These are phyloP conservation scores for Perca flavescens DNA, from an alignment of 2,113 vertebrate genomes.

Conservation along the genomic window DNA sequence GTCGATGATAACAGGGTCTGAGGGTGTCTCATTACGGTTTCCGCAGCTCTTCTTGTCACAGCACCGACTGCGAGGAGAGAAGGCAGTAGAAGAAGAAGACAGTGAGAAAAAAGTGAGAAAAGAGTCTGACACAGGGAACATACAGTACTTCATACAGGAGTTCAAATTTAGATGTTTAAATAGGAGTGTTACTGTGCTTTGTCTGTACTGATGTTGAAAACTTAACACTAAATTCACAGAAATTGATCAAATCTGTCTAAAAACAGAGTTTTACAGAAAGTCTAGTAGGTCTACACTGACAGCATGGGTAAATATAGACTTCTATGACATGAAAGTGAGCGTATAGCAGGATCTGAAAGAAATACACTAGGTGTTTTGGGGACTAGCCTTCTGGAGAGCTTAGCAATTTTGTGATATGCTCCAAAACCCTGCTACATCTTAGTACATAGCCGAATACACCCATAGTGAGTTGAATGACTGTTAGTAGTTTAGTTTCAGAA, in stretches of 20 bases:
- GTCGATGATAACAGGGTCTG: constrained; percentile 98
- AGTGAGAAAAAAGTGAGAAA: constrained; percentile 20
- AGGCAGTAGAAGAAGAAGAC: constrained; percentile 44
- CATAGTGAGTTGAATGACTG: not conserved
- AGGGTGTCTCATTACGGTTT: constrained; percentile 97
- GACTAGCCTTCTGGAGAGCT: constrained; percentile 5
- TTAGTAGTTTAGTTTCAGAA: not conserved
- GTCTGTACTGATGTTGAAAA: constrained; percentile 20
- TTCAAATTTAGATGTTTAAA: constrained; percentile 39
- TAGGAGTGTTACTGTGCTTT: constrained; percentile 28
- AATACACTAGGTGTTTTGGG: not conserved
- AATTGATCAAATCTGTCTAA: constrained; percentile 42
- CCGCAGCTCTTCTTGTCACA: constrained; percentile 99
- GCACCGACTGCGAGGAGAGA: constrained; percentile 88
- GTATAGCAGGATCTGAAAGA: constrained; percentile 39
- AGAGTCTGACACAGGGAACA: constrained; percentile 34
- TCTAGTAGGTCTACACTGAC: constrained; percentile 45
- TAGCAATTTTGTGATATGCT: constrained; percentile 12
- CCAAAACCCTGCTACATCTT: constrained; percentile 1
- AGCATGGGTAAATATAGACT: constrained; percentile 61
- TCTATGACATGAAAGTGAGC: constrained; percentile 44
- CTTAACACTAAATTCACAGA: constrained; percentile 39
- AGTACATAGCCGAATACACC: no score
- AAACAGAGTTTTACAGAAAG: constrained; percentile 23
- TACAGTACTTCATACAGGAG: constrained; percentile 35